These are phyloP conservation scores for Stichodactyla helianthus DNA, from an alignment of 64 coral and sea anemone species.

Conservation along the genomic window DNA sequence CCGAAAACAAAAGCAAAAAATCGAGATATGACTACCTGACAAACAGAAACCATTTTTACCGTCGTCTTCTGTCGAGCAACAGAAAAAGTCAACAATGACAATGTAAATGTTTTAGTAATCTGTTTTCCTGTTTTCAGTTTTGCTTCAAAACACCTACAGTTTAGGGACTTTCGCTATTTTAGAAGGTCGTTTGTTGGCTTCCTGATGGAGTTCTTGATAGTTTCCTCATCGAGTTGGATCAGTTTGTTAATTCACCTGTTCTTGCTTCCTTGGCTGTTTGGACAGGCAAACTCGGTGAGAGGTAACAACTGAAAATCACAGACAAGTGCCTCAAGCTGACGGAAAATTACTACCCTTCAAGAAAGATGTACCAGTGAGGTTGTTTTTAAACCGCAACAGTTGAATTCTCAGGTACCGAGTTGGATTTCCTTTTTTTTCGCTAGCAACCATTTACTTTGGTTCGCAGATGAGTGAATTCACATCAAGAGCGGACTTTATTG, in stretches of 20 bases:
- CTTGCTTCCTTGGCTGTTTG: not conserved
- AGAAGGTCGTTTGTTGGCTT: not conserved
- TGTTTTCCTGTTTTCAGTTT: not conserved
- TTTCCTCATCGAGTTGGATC: not conserved
- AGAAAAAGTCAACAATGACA: not conserved
- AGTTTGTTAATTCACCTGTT: not conserved
- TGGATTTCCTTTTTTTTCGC: not conserved
- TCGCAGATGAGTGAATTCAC: not conserved
- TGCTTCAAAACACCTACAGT: not conserved
- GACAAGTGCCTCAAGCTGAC: not conserved
- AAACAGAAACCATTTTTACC: not conserved
- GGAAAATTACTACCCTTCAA: not conserved
- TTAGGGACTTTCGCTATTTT: not conserved
- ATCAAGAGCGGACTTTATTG: not conserved
- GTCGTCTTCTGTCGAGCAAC: not conserved
- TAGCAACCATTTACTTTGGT: not conserved
- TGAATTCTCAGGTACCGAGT: no score
- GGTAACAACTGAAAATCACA: not conserved
- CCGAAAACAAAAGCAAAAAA: not conserved
- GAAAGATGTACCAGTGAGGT: not conserved
- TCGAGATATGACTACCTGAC: not conserved
- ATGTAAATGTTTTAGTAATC: not conserved
- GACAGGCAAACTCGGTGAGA: not conserved
- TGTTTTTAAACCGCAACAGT: no score
- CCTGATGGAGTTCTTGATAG: not conserved